These are phyloP conservation scores for Drosophila sproati DNA, from an alignment of 1,140 invertebrate species.

Conservation along the genomic window DNA sequence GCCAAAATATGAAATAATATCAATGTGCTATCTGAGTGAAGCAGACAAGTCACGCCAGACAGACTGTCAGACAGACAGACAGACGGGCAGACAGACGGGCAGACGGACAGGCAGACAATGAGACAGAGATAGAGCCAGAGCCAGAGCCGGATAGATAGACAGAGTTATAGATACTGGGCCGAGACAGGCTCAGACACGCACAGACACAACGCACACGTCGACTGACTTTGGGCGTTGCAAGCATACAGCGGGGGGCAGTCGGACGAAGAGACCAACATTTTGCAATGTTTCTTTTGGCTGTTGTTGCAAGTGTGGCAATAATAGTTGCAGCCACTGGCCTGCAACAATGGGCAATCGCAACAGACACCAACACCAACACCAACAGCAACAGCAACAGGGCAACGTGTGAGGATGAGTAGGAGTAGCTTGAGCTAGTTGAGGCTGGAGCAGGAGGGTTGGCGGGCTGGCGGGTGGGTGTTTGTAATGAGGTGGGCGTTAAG, in stretches of 20 bases:
- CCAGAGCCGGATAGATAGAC: conserved; percentile 17
- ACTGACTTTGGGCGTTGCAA: conserved; percentile 34
- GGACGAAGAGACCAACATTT: conserved; percentile 25
- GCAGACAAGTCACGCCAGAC: conserved; percentile 44
- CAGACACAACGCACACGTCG: conserved; percentile 47
- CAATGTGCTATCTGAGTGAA: conserved; percentile 38
- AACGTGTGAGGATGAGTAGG: conserved; percentile 23
- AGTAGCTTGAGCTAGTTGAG: conserved; percentile 5
- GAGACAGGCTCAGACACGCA: conserved; percentile 41
- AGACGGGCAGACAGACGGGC: conserved; percentile 8
- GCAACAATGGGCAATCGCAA: conserved; percentile 22
- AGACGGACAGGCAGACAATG: conserved; percentile 31
- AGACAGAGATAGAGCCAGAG: conserved; percentile 21
- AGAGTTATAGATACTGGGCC: conserved; percentile 11
- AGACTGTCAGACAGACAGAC: conserved; percentile 33
- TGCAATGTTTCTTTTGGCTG: conserved; percentile 21
- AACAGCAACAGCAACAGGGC: conserved; percentile 13
- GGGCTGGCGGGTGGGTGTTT: background rate
- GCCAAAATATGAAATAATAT: conserved; percentile 58
- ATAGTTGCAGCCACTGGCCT: conserved; percentile 12
- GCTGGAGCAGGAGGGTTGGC: background rate
- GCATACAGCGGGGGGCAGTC: conserved; percentile 4
- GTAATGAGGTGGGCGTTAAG: background rate
- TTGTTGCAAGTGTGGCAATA: conserved; percentile 38
- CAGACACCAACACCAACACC: background rate